A percentile compares a stretch with the other conserved stretches of the same genome.
Conservation (phyloP, 1,140 invertebrate species). For the Diuraphis noxia region DNA sequence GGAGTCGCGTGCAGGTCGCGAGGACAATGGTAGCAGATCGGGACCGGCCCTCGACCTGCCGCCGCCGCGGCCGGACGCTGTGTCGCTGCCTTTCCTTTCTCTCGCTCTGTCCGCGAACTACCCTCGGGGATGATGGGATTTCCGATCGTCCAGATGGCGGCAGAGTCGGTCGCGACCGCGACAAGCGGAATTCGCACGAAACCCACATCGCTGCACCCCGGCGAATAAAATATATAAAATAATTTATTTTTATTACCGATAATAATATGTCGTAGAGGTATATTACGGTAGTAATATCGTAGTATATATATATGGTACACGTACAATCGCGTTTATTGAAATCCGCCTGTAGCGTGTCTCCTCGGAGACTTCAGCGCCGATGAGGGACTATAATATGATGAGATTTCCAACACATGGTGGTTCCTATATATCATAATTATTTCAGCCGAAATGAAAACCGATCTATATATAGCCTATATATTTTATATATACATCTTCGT, state of each 20-base stretch:
- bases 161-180: conserved; percentile 3
- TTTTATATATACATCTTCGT: too few species aligned
- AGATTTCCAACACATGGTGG: neutral
- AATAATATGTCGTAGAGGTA: neutral
- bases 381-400: neutral
- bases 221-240: neutral
- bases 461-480: too few species aligned
- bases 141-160: neutral
- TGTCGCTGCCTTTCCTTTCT: neutral
- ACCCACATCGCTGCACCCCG: neutral
- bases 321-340: too few species aligned
- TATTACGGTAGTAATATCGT: too few species aligned
- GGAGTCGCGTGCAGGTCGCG: neutral
- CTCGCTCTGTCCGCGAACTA: conserved; percentile 35
- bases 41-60: neutral
- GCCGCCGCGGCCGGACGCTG: neutral
- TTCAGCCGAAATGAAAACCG: too few species aligned
- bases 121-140: neutral
- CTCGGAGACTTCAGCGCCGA: too few species aligned
- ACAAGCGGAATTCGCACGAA: neutral
- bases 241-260: too few species aligned
- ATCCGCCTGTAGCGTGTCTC: neutral
- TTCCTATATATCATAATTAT: too few species aligned
- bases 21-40: neutral
- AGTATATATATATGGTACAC: too few species aligned